Percentiles rank a stretch among this genome's conserved stretches.
Evolutionary conservation across 1,140 invertebrate species (phyloP).

Genomic region (Heliothis subflexa): DNA sequence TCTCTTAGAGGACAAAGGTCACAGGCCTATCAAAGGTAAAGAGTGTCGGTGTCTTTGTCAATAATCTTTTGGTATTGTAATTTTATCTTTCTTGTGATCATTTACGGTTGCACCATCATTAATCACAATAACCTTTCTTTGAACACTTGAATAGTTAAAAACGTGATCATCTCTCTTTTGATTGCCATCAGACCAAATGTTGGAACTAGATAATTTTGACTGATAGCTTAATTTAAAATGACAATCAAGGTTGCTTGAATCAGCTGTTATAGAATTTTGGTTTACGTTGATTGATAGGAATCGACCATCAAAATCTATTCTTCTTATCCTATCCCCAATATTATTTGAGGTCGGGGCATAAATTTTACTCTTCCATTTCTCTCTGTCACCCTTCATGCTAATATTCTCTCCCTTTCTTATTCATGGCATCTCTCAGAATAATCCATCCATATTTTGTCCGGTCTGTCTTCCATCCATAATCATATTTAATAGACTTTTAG

Average conservation of each 20-base stretch:
- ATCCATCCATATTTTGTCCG: too few relatives aligned
- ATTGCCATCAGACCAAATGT: constrained; percentile 13
- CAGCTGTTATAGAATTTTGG: neutral
- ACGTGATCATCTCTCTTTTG: constrained; percentile 15
- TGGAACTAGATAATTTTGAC: neutral
- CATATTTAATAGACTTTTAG: too few relatives aligned
- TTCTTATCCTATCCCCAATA: too few relatives aligned
- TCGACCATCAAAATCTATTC: neutral
- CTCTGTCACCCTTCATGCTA: too few relatives aligned
- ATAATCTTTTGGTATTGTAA: neutral
- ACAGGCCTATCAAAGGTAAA: too few relatives aligned
- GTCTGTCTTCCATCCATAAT: too few relatives aligned
- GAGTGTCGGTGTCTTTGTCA: too few relatives aligned
- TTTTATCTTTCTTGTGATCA: neutral
- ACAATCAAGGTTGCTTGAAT: neutral
- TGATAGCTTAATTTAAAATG: constrained; percentile 3
- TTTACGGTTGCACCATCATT: constrained; percentile 4
- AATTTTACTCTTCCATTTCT: too few relatives aligned
- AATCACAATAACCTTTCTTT: constrained; percentile 7
- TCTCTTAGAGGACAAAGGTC: too few relatives aligned
- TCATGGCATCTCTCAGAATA: too few relatives aligned
- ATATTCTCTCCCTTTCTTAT: too few relatives aligned
- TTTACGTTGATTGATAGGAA: neutral
- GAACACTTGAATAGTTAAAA: neutral
- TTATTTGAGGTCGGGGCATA: too few relatives aligned